These are phyloP conservation scores for Lydus trimaculatus DNA, from an alignment of 2,888 invertebrate species.

Conservation along the genomic window DNA sequence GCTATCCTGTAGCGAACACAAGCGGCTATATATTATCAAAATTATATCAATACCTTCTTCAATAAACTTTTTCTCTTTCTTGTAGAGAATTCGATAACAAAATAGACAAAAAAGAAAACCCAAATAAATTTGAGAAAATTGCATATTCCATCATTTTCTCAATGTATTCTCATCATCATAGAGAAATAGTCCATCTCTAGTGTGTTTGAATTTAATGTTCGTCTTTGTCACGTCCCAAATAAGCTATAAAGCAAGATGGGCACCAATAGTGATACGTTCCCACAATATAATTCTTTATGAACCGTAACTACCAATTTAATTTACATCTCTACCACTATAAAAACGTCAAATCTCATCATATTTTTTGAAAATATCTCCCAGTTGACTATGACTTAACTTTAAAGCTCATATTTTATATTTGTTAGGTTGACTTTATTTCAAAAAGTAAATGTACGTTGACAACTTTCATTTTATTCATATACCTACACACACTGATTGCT, in stretches of 20 bases:
- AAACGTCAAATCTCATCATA: not conserved
- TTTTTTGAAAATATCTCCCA: not conserved
- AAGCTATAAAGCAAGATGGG: conserved; percentile 24
- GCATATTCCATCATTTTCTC: not conserved
- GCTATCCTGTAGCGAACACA: not conserved
- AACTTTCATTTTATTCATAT: no score
- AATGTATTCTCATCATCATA: not conserved
- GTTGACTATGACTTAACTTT: not conserved
- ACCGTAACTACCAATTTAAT: conserved; percentile 1
- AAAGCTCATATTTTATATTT: not conserved
- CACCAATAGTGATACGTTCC: conserved; percentile 17
- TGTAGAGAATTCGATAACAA: not conserved
- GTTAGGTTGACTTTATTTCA: not conserved
- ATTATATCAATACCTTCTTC: not conserved
- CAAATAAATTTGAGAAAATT: not conserved
- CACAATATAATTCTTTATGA: conserved; percentile 11
- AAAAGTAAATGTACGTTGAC: no score
- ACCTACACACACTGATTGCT: not conserved
- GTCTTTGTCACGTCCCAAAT: conserved; percentile 26
- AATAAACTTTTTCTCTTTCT: not conserved
- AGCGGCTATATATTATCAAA: not conserved
- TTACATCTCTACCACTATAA: not conserved
- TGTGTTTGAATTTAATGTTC: conserved; percentile 16
- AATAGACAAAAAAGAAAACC: not conserved
- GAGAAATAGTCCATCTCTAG: not conserved